Base-by-base conservation (phyloP, 2,113 vertebrate species). In the Hymenochirus boettgeri region DNA sequence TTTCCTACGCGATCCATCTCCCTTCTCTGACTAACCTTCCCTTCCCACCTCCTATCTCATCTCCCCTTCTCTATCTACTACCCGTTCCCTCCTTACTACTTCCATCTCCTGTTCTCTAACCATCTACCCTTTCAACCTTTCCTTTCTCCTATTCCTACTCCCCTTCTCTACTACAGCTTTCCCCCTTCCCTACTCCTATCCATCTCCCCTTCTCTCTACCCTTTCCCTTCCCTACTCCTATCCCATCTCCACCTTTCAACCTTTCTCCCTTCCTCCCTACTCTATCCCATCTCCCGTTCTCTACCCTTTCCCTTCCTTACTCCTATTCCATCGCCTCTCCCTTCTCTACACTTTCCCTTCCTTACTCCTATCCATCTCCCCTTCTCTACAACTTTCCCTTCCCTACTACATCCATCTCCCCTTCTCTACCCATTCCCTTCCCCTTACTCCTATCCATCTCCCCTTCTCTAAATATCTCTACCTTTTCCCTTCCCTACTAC, bases 151-250 rank as follows among this genome's bases (percentile, higher is more conserved):
- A n/a, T n/a, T n/a, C n/a, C 24, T 3, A 7, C 31, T 6, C 23
- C 27, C 23, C 31, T 45, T 1, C 12, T 29, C 45, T 25, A 23
- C 11, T 22, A 7, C 11, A 7, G 31, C 5, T 12, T 7, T 13
- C 18, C 13, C 15, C 13, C 42, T 46, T n/a, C n/a, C n/a, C n/a
- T n/a, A n/a, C n/a, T n/a, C n/a, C n/a, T n/a, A n/a, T n/a, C n/a
- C n/a, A n/a, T 17, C 0, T 10, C 15, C 55, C 1, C 24, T 2
- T 0, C 1, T 29, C 19, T 2, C 10, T 21, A 50, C n/a, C n/a
- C n/a, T n/a, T n/a, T n/a, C n/a, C n/a, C n/a, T n/a, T n/a, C n/a
- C n/a, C n/a, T n/a, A n/a, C 37, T 29, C 8, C 9, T 13, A 7
- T 3, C 11, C 15, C 47, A 8, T 17, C 3, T 18, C 6, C 27